Percentiles rank a stretch among this genome's conserved stretches.
Conservation (phyloP, 2,113 vertebrate genomes). For the Proterorhinus semilunaris region DNA sequence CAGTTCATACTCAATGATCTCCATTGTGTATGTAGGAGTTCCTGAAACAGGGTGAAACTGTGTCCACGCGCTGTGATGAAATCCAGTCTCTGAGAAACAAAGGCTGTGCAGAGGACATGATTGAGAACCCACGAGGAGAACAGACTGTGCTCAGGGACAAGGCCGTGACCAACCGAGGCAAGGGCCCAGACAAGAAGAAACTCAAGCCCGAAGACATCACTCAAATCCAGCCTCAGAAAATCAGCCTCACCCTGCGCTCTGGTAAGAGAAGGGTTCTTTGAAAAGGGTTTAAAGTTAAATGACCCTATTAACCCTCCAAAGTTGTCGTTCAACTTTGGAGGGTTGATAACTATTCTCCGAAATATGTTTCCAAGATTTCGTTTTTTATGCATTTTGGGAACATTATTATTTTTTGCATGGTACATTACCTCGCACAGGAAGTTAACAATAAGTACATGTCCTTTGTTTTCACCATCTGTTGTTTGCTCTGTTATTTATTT, state of each 20-base stretch:
- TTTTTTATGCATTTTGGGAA: too few species aligned
- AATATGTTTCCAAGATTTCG: too few species aligned
- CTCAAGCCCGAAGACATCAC: conserved; percentile 88
- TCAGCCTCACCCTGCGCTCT: conserved; percentile 84
- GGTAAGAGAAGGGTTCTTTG: conserved; percentile 68
- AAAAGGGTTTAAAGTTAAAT: too few species aligned
- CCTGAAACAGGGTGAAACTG: conserved; percentile 92
- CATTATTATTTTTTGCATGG: neutral
- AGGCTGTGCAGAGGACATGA: conserved; percentile 78
- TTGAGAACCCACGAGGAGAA: conserved; percentile 87
- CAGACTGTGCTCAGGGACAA: conserved; percentile 73
- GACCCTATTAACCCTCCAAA: too few species aligned
- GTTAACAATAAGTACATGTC: too few species aligned
- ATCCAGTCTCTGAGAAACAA: conserved; percentile 84
- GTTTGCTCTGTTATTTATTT: too few species aligned
- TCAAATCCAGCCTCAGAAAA: conserved; percentile 94
- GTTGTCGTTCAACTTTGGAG: too few species aligned
- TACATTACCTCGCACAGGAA: too few species aligned
- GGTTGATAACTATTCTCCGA: too few species aligned
- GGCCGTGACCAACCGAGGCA: conserved; percentile 85
- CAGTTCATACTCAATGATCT: neutral
- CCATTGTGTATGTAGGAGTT: conserved; percentile 71
- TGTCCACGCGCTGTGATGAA: conserved; percentile 92
- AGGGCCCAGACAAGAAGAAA: conserved; percentile 72
- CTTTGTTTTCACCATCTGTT: too few species aligned